phyloP scores from a whole-genome alignment of 1,140 invertebrate species.

The Lepeophtheirus salmonis region DNA sequence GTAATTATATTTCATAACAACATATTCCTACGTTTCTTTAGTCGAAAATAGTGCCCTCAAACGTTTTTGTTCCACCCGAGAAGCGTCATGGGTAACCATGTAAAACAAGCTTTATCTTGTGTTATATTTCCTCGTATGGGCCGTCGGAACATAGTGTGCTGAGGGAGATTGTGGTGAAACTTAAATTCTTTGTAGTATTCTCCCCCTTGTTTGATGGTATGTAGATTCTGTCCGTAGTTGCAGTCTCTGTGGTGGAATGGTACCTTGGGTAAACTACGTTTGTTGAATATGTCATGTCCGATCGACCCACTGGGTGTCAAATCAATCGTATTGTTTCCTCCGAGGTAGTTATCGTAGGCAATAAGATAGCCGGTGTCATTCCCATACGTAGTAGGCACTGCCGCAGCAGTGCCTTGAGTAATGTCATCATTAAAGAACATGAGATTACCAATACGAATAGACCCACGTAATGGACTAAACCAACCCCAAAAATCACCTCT shows the following conservation, averaged over 20 bases:
- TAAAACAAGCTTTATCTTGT: no score
- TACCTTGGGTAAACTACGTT: neutral
- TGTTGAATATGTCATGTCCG: neutral
- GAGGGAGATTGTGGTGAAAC: no score
- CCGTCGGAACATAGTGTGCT: no score
- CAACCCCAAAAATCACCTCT: neutral
- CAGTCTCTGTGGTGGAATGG: neutral
- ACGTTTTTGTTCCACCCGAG: no score
- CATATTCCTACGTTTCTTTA: no score
- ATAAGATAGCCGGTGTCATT: constrained; percentile 5
- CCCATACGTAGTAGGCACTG: neutral
- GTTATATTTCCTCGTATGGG: no score
- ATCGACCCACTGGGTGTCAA: neutral
- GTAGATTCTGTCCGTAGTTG: no score
- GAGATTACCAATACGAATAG: neutral
- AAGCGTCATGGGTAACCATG: no score
- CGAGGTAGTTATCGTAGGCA: constrained; percentile 1
- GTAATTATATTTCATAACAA: no score
- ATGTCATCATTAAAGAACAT: constrained; percentile 6
- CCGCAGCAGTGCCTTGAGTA: neutral
- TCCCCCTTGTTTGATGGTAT: no score
- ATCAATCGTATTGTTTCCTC: neutral
- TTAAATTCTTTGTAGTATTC: no score
- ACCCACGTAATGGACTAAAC: neutral
- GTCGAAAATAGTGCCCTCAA: no score